A percentile compares a stretch with the other conserved stretches of the same genome.
Conservation (phyloP, 1,140 invertebrate species). For the Pemphigus obesinymphae region DNA sequence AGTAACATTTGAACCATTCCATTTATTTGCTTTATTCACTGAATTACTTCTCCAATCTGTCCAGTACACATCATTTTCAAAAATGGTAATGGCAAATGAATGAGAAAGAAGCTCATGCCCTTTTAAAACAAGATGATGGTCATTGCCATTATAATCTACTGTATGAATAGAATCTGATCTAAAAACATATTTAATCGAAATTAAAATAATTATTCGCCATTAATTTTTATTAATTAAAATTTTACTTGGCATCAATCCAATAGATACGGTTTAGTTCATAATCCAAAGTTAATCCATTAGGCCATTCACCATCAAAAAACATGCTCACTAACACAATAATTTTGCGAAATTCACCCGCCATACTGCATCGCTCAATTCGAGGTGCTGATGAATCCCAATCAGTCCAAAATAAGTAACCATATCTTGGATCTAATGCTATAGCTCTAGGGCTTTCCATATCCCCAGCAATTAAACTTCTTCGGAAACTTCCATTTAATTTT, state of each 20-base stretch:
- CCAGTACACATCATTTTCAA: constrained; percentile 63
- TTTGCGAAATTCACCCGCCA: constrained; percentile 57
- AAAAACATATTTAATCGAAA: constrained; percentile 9
- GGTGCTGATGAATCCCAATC: constrained; percentile 57
- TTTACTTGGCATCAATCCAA: constrained; percentile 65
- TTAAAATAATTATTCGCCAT: not conserved
- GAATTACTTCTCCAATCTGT: constrained; percentile 66
- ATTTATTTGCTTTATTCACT: constrained; percentile 63
- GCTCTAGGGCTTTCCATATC: constrained; percentile 82
- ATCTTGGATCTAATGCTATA: constrained; percentile 76
- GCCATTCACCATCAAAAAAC: constrained; percentile 59
- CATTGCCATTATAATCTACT: constrained; percentile 60
- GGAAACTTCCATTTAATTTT: constrained; percentile 69
- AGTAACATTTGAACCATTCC: constrained; percentile 58
- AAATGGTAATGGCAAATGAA: constrained; percentile 63
- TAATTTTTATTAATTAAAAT: constrained; percentile 10
- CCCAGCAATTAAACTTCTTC: constrained; percentile 75
- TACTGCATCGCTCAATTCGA: constrained; percentile 59
- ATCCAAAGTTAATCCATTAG: constrained; percentile 65
- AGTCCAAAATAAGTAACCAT: constrained; percentile 65
- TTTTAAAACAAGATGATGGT: constrained; percentile 54
- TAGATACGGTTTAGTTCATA: constrained; percentile 58
- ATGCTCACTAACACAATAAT: constrained; percentile 55
- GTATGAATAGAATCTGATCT: constrained; percentile 82
- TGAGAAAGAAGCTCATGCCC: constrained; percentile 58